A percentile compares a stretch with the other conserved stretches of the same genome.
Evolutionary conservation across 1,140 invertebrate genomes (phyloP).

Genomic region (Periplaneta americana): DNA sequence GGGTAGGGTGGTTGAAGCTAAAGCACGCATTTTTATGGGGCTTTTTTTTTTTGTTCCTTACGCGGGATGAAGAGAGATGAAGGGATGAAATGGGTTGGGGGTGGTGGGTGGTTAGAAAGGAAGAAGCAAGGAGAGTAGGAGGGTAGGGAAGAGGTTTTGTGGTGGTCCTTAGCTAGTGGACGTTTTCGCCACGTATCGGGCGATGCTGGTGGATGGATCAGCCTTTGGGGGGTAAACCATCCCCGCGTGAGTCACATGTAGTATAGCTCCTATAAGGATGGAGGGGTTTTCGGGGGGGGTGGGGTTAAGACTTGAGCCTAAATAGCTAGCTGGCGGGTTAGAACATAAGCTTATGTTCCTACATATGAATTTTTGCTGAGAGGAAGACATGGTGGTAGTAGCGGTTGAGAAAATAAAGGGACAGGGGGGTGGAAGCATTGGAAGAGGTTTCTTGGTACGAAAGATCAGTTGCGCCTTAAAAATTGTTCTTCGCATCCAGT

Average conservation of each 20-base stretch:
- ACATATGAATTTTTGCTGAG: background rate
- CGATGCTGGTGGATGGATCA: background rate
- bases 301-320: background rate
- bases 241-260: background rate
- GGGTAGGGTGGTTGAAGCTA: background rate
- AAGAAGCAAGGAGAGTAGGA: background rate
- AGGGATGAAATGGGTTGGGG: conserved; percentile 8
- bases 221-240: background rate
- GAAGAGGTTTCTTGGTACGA: background rate
- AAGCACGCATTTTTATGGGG: conserved; percentile 17
- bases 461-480: background rate
- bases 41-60: conserved; percentile 17
- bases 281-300: too few relatives aligned
- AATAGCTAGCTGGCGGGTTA: background rate
- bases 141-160: background rate
- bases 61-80: conserved; percentile 5
- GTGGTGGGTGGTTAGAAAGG: background rate
- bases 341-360: background rate
- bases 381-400: background rate
- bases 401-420: too few relatives aligned
- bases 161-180: conserved; percentile 2
- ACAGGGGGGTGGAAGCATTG: background rate
- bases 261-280: too few relatives aligned
- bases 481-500: background rate
- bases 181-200: conserved; percentile 1